Conservation (phyloP, 2,113 vertebrate genomes). For the Pungitius pungitius region DNA sequence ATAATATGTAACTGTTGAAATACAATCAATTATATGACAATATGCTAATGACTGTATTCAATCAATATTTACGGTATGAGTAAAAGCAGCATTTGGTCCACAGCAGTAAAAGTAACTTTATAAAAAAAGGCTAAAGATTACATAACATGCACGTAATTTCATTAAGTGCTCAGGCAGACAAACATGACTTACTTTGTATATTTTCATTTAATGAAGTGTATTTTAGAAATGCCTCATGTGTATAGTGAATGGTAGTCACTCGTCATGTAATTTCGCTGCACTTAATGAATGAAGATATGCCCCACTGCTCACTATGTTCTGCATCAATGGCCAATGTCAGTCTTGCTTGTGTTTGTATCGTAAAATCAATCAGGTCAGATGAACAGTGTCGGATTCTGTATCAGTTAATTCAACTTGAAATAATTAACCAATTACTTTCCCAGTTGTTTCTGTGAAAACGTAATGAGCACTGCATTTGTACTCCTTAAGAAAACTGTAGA, state of each 20-base stretch:
- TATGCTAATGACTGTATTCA: not conserved
- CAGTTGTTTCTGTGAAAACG: slow-evolving; percentile 5
- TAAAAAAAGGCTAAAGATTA: not conserved
- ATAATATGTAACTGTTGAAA: slow-evolving; percentile 12
- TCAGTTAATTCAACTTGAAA: not conserved
- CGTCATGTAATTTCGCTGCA: slow-evolving; percentile 22
- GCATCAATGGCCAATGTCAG: slow-evolving; percentile 7
- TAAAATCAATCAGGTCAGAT: not conserved
- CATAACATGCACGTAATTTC: not conserved
- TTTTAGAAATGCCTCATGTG: slow-evolving; percentile 13
- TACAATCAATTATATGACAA: not conserved
- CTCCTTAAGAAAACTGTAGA: not conserved
- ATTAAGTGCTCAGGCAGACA: slow-evolving; percentile 26
- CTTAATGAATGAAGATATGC: slow-evolving; percentile 5
- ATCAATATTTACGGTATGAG: not conserved
- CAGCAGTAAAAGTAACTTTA: not conserved
- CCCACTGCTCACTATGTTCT: slow-evolving; percentile 16
- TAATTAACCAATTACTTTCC: slow-evolving; percentile 10
- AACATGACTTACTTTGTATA: slow-evolving; percentile 7
- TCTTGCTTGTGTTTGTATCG: not conserved
- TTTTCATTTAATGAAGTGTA: slow-evolving; percentile 13
- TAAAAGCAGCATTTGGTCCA: not conserved
- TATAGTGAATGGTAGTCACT: slow-evolving; percentile 14
- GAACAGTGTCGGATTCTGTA: not conserved
- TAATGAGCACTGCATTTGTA: slow-evolving; percentile 4